Evolutionary conservation across 2,888 invertebrate genomes (phyloP), one percentile per base, ranked within the genome.

Genomic region (Clostera curtula): DNA sequence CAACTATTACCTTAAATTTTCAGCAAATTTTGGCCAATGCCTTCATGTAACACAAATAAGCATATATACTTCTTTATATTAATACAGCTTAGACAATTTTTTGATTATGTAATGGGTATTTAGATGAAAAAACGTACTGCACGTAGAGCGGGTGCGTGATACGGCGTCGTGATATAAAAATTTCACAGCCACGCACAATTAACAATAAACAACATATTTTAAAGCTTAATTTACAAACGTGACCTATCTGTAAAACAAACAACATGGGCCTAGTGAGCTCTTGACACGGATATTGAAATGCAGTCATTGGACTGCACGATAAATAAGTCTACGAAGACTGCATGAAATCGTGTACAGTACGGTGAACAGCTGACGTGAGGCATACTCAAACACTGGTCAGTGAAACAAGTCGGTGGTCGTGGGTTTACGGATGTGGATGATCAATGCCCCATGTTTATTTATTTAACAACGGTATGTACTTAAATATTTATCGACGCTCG

Each of bases 241-340:
- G 32, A 25, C 30, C 26, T 27, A 33, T 39, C 24, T 37, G 25
- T 24, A 14, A 25, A 14, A 36, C 36, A 26, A 31, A 44, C 38
- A 40, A 35, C 42, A 33, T 45, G 37, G 41, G n/a, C 45, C 45
- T 41, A 38, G 39, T 33, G 25, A 49, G 45, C 40, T 69, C 69
- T 70, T 67, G 69, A 55, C 69, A 67, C 47, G 47, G 54, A 54
- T 65, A 62, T 57, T 57, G 46, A 55, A 58, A 56, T 57, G 52
- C 54, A 63, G 68, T 56, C 63, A 60, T 44, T 40, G 46, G 45
- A 52, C 58, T 48, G 53, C 56, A 55, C 57, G 49, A 47, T 48
- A 49, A 60, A 59, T 57, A 55, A 60, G 48, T 60, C 53, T 52
- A 44, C 36, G 48, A 44, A 44, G 35, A 36, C 44, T 34, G 33